Conservation (phyloP, 2,113 vertebrate genomes). For the Callorhinus ursinus region DNA sequence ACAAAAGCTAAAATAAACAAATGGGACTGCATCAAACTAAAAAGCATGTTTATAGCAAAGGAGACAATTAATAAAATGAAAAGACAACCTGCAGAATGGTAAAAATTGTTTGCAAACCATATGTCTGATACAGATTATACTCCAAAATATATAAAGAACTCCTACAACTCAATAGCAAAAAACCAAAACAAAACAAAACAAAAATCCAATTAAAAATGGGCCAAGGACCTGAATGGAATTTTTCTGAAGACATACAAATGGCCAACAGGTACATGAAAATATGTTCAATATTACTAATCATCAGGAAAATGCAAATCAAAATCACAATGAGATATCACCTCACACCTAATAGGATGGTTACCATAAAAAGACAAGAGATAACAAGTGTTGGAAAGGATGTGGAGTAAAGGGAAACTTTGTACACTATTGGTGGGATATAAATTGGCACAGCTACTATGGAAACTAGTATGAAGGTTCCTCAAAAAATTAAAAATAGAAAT, state of each 20-base stretch:
- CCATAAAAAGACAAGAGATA: background rate
- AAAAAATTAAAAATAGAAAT: background rate
- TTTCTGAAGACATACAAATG: background rate
- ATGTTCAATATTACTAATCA: background rate
- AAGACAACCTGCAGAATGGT: background rate
- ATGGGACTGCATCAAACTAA: background rate
- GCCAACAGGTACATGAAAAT: background rate
- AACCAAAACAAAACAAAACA: background rate
- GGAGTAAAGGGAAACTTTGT: background rate
- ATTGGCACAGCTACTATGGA: background rate
- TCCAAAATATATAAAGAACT: background rate
- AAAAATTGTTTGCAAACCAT: background rate
- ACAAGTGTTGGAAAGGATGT: background rate
- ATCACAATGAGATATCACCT: background rate
- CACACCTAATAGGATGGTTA: background rate
- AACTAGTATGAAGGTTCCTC: background rate
- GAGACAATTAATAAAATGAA: background rate
- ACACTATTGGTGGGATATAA: background rate
- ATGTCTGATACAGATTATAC: background rate
- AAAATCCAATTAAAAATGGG: background rate
- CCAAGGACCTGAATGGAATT: background rate
- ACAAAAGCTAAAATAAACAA: background rate
- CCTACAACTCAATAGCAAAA: background rate
- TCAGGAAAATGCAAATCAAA: background rate
- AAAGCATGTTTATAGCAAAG: background rate